phyloP scores from a whole-genome alignment of 2,113 vertebrate species.

The Phylloscopus trochiloides region DNA sequence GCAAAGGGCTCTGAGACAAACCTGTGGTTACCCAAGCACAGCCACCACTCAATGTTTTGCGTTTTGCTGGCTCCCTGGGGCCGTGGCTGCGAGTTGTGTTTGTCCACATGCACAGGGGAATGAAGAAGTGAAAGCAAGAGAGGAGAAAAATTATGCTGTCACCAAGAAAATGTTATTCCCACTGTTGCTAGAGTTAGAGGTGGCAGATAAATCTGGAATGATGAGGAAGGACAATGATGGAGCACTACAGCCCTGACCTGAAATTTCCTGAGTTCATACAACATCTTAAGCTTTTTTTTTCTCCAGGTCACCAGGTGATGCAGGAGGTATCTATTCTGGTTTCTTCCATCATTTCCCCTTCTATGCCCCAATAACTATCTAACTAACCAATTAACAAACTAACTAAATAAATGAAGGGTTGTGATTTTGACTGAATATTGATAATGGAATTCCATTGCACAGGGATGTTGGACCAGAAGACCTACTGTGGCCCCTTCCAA shows the following conservation, averaged over 20 bases:
- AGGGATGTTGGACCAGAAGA: neutral
- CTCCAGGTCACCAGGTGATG: neutral
- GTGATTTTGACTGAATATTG: neutral
- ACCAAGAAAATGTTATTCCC: neutral
- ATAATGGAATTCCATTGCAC: neutral
- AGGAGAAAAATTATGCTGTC: neutral
- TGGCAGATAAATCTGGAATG: neutral
- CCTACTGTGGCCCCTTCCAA: neutral
- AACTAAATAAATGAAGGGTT: too few species aligned
- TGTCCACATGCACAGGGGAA: neutral
- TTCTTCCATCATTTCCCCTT: neutral
- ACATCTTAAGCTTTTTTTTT: neutral
- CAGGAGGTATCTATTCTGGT: neutral
- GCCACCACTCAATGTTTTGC: neutral
- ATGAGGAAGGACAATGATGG: neutral
- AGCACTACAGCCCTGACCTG: neutral
- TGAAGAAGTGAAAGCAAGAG: neutral
- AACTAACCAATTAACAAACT: neutral
- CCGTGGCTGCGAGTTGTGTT: neutral
- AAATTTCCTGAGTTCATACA: neutral
- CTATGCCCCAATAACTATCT: neutral
- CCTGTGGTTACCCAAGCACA: neutral
- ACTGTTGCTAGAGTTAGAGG: neutral
- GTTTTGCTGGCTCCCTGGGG: neutral
- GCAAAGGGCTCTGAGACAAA: neutral